A percentile compares a stretch with the other conserved stretches of the same genome.
phyloP scores from a whole-genome alignment of 2,888 invertebrate species.

The Pheosia gnoma region DNA sequence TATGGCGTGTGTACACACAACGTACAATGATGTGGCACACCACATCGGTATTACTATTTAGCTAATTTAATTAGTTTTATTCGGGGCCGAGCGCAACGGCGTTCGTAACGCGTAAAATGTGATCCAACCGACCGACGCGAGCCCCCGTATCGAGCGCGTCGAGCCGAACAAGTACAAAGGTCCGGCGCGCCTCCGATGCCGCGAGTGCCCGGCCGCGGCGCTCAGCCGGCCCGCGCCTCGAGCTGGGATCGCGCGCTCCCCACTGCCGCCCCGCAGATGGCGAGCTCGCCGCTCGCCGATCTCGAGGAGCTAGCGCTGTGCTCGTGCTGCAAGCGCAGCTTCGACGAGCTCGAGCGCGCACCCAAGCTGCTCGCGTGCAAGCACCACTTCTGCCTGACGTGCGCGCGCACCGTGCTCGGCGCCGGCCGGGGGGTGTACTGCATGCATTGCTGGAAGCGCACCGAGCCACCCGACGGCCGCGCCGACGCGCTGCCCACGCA shows the following conservation, averaged over 20 bases:
- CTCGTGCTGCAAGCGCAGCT: conserved; percentile 89
- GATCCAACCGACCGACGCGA: conserved; percentile 11
- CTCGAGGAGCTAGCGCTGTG: conserved; percentile 90
- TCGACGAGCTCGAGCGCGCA: conserved; percentile 88
- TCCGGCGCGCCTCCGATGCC: conserved; percentile 29
- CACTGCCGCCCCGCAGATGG: conserved; percentile 69
- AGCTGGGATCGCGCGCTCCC: no score
- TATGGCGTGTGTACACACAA: conserved; percentile 62
- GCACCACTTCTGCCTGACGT: conserved; percentile 90
- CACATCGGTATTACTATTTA: conserved; percentile 43
- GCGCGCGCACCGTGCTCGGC: conserved; percentile 87
- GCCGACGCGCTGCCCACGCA: conserved; percentile 88
- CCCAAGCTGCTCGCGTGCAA: conserved; percentile 90
- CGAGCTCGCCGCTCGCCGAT: conserved; percentile 86
- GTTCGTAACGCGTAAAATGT: conserved; percentile 34
- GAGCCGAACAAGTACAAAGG: conserved; percentile 19
- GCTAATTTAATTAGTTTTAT: conserved; percentile 31
- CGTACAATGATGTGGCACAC: conserved; percentile 56
- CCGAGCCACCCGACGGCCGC: conserved; percentile 87
- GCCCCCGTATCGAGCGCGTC: conserved; percentile 8
- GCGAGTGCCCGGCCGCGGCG: conserved; percentile 22
- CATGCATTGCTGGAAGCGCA: conserved; percentile 90
- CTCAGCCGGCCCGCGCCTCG: no score
- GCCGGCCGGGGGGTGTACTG: conserved; percentile 88
- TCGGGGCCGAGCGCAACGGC: conserved; percentile 27